Evolutionary conservation across 2,113 vertebrate genomes (phyloP), one percentile per base, ranked within the genome.

Genomic region (Colaptes auratus): DNA sequence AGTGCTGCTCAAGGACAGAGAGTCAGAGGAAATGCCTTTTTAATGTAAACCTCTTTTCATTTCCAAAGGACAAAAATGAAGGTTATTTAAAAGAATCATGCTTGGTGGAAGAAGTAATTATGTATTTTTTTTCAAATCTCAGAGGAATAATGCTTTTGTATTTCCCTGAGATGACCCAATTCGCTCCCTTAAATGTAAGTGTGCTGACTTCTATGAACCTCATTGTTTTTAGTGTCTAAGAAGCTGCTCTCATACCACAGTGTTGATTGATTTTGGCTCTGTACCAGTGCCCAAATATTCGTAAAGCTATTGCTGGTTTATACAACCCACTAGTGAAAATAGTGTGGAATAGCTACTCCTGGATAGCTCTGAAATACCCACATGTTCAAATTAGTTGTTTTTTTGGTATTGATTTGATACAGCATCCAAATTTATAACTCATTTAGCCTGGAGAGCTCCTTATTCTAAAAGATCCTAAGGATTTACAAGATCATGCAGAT

Each of bases 11-110:
- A 98, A 98, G 98, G 97, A 98, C 98, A 97, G 55, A 7, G 93
- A 98, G 96, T 97, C 96, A 96, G 96, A 97, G 96, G 96, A 98
- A 97, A 97, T 97, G 96, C 94, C 95, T 97, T 97, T 97, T 97
- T 97, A 97, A 97, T 98, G 96, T 97, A 98, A 98, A 97, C 97
- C 97, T 98, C 97, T 97, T 98, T 98, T 98, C 96, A 97, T 97
- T 98, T 98, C 95, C 90, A 97, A 96, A 94, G 96, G 93, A 98
- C 96, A 97, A 95, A 97, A 98, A 98, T 97, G 97, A 98, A 97
- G 97, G 97, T 97, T 96, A 98, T 97, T 98, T 97, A 97, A 98
- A 97, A 97, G 97, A 98, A 97, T 96, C 97, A 93, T 95, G 93
- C 97, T 97, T 94, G 95, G 96, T 97, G 63, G 95, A 97, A 98